These are phyloP conservation scores for Trematocara unimaculatum DNA, from an alignment of 2,113 vertebrate species.

Conservation along the genomic window DNA sequence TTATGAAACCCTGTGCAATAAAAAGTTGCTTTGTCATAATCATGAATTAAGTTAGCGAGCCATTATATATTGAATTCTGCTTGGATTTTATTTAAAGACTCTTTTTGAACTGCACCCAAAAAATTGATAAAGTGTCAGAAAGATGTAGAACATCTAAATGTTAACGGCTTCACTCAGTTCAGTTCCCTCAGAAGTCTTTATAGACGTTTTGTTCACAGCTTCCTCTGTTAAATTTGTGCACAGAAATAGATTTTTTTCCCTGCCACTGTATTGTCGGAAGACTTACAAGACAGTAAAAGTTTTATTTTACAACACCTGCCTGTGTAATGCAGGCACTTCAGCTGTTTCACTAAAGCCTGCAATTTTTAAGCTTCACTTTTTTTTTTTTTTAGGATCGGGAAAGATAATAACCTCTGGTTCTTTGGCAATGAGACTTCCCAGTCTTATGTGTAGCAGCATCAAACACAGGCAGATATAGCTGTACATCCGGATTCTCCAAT, in stretches of 20 bases:
- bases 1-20: background rate
- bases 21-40: background rate
- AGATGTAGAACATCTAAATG: background rate
- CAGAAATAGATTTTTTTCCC: background rate
- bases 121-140: background rate
- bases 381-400: background rate
- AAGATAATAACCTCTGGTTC: background rate
- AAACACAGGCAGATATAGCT: background rate
- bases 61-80: background rate
- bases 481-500: background rate
- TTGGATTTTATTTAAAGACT: background rate
- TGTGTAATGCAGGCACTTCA: background rate
- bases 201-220: background rate
- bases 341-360: slow-evolving; percentile 6
- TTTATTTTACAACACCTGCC: slow-evolving; percentile 25
- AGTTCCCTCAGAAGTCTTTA: background rate
- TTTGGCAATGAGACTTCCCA: background rate
- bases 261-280: background rate
- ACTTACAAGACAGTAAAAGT: background rate
- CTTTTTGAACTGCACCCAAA: background rate
- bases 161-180: background rate
- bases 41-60: background rate
- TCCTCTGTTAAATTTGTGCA: background rate
- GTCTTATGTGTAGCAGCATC: background rate
- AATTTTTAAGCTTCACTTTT: background rate